Conservation (phyloP, 2,113 vertebrate species). For the Danionella cerebrum region DNA sequence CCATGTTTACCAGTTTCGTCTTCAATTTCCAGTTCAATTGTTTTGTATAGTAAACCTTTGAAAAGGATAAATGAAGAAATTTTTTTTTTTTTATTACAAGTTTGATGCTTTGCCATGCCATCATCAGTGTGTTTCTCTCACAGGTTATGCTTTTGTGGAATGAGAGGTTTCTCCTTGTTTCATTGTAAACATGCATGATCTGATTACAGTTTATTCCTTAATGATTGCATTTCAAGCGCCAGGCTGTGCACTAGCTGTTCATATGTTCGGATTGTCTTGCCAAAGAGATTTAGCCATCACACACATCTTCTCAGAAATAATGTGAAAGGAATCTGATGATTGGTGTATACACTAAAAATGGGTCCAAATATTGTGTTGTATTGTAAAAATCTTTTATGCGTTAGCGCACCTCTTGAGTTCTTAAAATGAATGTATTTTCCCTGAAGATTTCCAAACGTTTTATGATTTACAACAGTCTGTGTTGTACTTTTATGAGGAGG, state of each 20-base stretch:
- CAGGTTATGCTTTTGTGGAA: conserved; percentile 1
- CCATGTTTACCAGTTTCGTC: conserved; percentile 31
- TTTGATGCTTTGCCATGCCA: conserved; percentile 17
- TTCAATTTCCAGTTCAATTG: not conserved
- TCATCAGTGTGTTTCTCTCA: conserved; percentile 15
- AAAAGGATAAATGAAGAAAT: conserved; percentile 13
- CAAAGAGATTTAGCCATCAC: not conserved
- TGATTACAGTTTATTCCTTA: not conserved
- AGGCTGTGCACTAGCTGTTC: not conserved
- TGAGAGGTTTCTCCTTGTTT: not conserved
- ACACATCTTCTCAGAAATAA: too few species aligned
- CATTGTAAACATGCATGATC: not conserved
- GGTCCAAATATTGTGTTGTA: conserved; percentile 2
- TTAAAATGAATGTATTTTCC: conserved; percentile 14
- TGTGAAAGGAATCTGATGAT: not conserved
- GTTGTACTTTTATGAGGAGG: not conserved
- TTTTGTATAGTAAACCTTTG: conserved; percentile 25
- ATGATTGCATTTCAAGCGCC: not conserved
- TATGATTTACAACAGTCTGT: not conserved
- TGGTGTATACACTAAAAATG: not conserved
- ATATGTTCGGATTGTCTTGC: not conserved
- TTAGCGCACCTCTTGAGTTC: not conserved
- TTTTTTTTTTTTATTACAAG: conserved; percentile 28
- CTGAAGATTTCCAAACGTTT: not conserved
- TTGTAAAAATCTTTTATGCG: not conserved